Evolutionary conservation across 2,888 invertebrate species (phyloP).

Genomic region (Netelia virgata): DNA sequence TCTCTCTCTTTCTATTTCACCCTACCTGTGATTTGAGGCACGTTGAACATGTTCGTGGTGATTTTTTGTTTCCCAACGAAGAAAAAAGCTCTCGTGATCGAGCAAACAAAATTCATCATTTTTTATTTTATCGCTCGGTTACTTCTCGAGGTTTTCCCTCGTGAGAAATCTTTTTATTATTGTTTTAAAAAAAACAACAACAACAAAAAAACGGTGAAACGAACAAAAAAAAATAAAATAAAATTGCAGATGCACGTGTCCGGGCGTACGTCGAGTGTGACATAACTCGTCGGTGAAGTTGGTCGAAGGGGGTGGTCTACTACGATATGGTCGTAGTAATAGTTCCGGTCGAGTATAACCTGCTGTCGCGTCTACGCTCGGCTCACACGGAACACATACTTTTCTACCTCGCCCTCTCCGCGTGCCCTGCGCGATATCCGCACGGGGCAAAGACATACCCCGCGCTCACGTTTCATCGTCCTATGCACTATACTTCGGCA

Average conservation of each 20-base stretch:
- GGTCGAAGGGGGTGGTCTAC: slow-evolving; percentile 33
- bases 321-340: slow-evolving; percentile 50
- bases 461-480: neutral
- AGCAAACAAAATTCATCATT: too few species aligned
- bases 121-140: too few species aligned
- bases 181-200: too few species aligned
- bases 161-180: too few species aligned
- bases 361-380: slow-evolving; percentile 43
- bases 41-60: neutral
- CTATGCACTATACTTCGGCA: slow-evolving; percentile 14
- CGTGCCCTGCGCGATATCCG: neutral
- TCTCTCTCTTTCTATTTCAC: neutral
- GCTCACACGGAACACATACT: slow-evolving; percentile 59
- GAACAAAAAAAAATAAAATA: neutral
- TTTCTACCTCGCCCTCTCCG: slow-evolving; percentile 30
- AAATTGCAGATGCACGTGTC: neutral
- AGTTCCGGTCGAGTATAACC: slow-evolving; percentile 52
- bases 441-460: slow-evolving; percentile 23
- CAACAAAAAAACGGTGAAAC: too few species aligned
- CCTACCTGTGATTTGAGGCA: neutral
- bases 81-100: neutral
- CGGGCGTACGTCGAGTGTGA: neutral
- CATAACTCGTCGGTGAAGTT: slow-evolving; percentile 27
- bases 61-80: neutral
- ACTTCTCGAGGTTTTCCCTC: too few species aligned